Evolutionary conservation across 2,113 vertebrate species (phyloP).

Genomic region (Centropristis striata): DNA sequence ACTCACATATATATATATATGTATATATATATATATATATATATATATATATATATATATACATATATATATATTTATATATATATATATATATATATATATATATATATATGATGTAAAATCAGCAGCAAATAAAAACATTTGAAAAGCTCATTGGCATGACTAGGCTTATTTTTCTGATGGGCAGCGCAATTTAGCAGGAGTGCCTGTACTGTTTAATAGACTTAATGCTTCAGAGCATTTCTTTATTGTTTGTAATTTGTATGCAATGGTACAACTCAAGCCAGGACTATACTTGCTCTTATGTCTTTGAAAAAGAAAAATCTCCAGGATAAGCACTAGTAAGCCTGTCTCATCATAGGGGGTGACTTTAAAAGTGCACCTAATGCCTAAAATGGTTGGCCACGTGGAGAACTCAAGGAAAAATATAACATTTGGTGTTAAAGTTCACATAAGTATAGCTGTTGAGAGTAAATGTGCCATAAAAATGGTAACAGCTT

Average conservation of each 20-base stretch:
- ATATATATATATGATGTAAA: too few species aligned
- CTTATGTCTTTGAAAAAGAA: constrained; percentile 33
- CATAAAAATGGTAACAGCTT: constrained; percentile 7
- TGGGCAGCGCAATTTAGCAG: neutral
- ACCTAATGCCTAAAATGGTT: neutral
- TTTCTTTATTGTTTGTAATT: constrained; percentile 23
- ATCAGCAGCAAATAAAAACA: neutral
- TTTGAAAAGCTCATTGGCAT: neutral
- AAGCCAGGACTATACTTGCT: neutral
- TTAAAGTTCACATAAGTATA: neutral
- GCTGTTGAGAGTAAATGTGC: neutral
- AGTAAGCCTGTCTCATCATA: constrained; percentile 23
- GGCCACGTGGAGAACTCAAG: neutral
- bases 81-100: too few species aligned
- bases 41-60: too few species aligned
- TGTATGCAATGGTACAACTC: constrained; percentile 31
- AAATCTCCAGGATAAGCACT: constrained; percentile 21
- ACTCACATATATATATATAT: too few species aligned
- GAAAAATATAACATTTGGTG: too few species aligned
- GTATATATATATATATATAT: too few species aligned
- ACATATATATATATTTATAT: too few species aligned
- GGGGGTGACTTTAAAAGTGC: constrained; percentile 22
- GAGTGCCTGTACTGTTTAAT: neutral
- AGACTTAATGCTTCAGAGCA: neutral
- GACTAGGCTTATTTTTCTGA: neutral